phyloP scores from a whole-genome alignment of 2,888 invertebrate species.

The Stegana nigrithorax region DNA sequence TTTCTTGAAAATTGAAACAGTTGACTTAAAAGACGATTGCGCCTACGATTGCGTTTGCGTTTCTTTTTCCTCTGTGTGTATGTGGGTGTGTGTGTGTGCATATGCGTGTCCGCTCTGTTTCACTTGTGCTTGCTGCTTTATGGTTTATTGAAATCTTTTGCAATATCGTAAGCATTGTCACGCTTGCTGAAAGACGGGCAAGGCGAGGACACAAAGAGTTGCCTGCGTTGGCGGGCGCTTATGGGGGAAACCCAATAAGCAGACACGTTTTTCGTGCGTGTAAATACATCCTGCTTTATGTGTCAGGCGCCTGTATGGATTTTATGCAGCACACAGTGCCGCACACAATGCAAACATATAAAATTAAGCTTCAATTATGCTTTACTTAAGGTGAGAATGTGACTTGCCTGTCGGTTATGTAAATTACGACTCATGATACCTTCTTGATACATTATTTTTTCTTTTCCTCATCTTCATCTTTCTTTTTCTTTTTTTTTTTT shows the following conservation, averaged over 20 bases:
- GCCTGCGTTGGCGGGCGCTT: not conserved
- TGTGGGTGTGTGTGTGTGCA: not conserved
- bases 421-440: not conserved
- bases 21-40: not conserved
- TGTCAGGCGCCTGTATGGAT: too few species aligned
- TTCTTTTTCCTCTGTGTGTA: too few species aligned
- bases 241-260: not conserved
- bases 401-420: not conserved
- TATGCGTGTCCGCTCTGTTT: not conserved
- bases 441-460: too few species aligned
- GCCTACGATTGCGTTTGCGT: too few species aligned
- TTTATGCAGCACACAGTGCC: not conserved
- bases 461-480: too few species aligned
- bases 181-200: constrained; percentile 4
- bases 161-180: not conserved
- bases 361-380: constrained; percentile 8
- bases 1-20: not conserved
- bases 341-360: not conserved
- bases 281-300: not conserved
- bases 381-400: constrained; percentile 9
- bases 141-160: constrained; percentile 1
- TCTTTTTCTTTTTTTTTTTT: too few species aligned
- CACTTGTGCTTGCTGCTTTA: not conserved
- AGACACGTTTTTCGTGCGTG: not conserved
- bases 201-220: too few species aligned